Evolutionary conservation across 2,113 vertebrate genomes (phyloP).

Genomic region (Abramis brama): DNA sequence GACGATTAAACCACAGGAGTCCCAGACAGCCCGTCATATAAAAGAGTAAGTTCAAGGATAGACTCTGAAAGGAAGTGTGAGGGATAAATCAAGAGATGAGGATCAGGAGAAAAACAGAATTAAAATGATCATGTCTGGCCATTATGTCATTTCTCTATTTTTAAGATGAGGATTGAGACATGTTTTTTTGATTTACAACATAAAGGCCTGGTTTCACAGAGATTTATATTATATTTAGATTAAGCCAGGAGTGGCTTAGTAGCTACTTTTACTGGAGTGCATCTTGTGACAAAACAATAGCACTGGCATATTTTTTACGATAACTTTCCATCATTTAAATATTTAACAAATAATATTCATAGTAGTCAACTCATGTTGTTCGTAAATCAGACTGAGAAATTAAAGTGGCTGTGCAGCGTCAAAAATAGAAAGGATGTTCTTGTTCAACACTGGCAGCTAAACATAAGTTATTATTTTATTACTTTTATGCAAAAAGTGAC

Average conservation of each 20-base stretch:
- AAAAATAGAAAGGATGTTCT: not conserved
- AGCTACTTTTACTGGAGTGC: too few species aligned
- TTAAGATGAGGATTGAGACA: not conserved
- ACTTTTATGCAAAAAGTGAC: not conserved
- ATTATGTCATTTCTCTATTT: conserved; percentile 17
- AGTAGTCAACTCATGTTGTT: not conserved
- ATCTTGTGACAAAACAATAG: too few species aligned
- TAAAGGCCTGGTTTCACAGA: too few species aligned
- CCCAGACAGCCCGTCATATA: conserved; percentile 11
- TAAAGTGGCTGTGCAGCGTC: not conserved
- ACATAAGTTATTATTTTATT: not conserved
- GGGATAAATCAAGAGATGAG: conserved; percentile 29
- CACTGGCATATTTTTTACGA: too few species aligned
- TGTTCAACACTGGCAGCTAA: not conserved
- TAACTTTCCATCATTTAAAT: not conserved
- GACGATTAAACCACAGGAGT: conserved; percentile 32
- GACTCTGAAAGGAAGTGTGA: conserved; percentile 31
- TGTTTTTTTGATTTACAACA: not conserved
- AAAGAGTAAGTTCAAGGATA: conserved; percentile 28
- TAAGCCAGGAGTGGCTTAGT: too few species aligned
- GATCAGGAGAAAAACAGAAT: not conserved
- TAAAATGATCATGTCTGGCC: not conserved
- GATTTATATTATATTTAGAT: too few species aligned
- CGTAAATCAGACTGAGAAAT: not conserved
- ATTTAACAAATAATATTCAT: not conserved